A percentile compares a stretch with the other conserved stretches of the same genome.
These are phyloP conservation scores for Drosophila nigritarsus DNA, from an alignment of 2,888 invertebrate species.

Conservation along the genomic window DNA sequence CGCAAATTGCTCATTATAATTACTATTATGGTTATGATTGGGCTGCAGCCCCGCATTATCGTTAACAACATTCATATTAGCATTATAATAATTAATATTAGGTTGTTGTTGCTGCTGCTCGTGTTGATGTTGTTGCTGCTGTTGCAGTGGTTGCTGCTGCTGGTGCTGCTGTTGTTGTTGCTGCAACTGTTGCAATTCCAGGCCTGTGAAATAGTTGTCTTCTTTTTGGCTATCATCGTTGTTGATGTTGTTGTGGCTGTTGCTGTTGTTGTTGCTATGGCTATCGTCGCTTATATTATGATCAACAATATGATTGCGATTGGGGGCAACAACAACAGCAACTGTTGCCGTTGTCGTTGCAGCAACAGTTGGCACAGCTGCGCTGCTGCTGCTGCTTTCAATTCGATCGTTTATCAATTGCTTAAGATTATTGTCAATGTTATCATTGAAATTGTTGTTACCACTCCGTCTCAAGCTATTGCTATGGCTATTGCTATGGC, in stretches of 20 bases:
- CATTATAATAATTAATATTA: constrained; percentile 71
- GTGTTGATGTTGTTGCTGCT: constrained; percentile 36
- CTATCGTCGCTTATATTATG: constrained; percentile 65
- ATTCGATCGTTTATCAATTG: constrained; percentile 75
- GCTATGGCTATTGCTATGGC: constrained; percentile 21
- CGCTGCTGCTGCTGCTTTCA: constrained; percentile 41
- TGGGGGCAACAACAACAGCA: constrained; percentile 28
- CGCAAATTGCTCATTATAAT: constrained; percentile 80
- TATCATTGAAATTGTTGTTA: constrained; percentile 56
- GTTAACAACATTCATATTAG: constrained; percentile 71
- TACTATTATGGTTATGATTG: constrained; percentile 74
- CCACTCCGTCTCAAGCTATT: constrained; percentile 19
- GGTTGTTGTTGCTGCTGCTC: constrained; percentile 64
- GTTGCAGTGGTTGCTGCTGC: constrained; percentile 30
- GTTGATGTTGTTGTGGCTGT: constrained; percentile 37
- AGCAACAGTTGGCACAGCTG: constrained; percentile 6
- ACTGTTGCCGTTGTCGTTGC: constrained; percentile 18
- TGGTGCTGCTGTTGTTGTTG: constrained; percentile 34
- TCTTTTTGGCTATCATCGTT: constrained; percentile 40
- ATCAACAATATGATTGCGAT: constrained; percentile 75
- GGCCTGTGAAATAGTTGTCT: constrained; percentile 61
- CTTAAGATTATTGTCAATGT: constrained; percentile 83
- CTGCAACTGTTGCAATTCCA: constrained; percentile 44
- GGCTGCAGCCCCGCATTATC: constrained; percentile 63
- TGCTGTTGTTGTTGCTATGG: constrained; percentile 52